Evolutionary conservation across 2,797 vertebrate genomes (phyloP).

Genomic region (Tympanoctomys barrerae): DNA sequence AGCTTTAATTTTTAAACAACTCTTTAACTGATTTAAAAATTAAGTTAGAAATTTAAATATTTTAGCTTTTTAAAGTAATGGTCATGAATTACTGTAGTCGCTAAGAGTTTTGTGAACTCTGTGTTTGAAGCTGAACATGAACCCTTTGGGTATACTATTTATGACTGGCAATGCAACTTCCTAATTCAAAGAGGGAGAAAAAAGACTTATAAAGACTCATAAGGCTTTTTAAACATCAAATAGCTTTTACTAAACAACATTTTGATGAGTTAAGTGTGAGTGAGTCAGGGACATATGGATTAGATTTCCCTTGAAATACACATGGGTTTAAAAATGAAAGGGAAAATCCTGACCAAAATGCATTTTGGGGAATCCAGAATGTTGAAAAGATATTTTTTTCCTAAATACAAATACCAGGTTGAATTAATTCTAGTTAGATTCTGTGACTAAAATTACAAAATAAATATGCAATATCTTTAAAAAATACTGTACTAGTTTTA

Average conservation of each 20-base stretch:
- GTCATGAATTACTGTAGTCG: constrained; percentile 7
- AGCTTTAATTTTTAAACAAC: constrained; percentile 60
- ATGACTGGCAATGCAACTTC: constrained; percentile 73
- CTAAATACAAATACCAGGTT: constrained; percentile 56
- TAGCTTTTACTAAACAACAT: constrained; percentile 83
- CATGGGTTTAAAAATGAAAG: constrained; percentile 81
- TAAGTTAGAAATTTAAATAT: constrained; percentile 78
- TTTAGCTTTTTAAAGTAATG: constrained; percentile 71
- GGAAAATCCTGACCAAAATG: constrained; percentile 68
- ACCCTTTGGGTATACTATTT: constrained; percentile 72
- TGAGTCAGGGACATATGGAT: constrained; percentile 84
- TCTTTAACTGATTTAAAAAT: constrained; percentile 42
- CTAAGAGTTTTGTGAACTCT: constrained; percentile 47
- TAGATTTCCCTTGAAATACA: constrained; percentile 84
- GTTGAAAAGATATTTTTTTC: constrained; percentile 48
- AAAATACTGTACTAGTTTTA: not conserved
- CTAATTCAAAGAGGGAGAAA: constrained; percentile 79
- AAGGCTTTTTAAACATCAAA: constrained; percentile 83
- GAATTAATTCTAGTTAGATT: constrained; percentile 53
- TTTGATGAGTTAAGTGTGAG: constrained; percentile 86
- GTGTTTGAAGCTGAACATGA: constrained; percentile 66
- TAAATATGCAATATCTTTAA: not conserved
- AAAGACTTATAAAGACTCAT: constrained; percentile 75
- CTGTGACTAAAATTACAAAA: constrained; percentile 68
- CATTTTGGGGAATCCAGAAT: constrained; percentile 72